Base-by-base conservation (phyloP, 2,113 vertebrate species). In the Brachionichthys hirsutus region DNA sequence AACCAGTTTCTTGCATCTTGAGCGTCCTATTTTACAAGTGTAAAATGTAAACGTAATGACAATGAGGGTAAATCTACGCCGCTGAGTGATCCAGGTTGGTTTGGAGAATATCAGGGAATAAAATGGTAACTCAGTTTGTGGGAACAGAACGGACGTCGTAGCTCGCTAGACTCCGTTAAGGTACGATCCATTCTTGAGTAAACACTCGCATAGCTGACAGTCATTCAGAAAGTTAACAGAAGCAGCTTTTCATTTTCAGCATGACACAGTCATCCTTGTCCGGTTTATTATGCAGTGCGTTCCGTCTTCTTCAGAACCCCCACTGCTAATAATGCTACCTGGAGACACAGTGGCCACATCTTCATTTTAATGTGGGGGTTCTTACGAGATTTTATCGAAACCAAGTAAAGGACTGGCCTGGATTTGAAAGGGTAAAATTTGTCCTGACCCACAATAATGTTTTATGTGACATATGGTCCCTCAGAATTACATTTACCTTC, bases 281-380 rank as follows among this genome's bases (percentile, higher is more conserved):
- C 38, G 30, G 10, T 51, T 80, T 59, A 59, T 59, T 54, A 58
- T 68, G 55, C 62, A 17, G 15, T 16, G 12, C 20, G 6, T 67
- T 77, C 47, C 9, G 15, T 77, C 77, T 73, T 58, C 54, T 38
- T 16, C 45, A 64, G 62, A 76, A 62, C 51, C 38, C 57, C 62
- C 10, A 8, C 49, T 45, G 75, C 54, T 85, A 67, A 86, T 75
- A 78, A 82, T 43, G 22, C 60, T 71, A 51, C 63, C 83, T 80
- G 81, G 73, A 76, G 75, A 89, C 72, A 78, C 80, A 84, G 73
- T 76, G 65, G 73, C 60, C 58, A 17, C 52, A 64, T 52, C 71
- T 56, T 56, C 47, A 43, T 81, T 81, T 83, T 84, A 84, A 82
- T 82, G 24, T 30, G 24, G 4, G 4, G 8, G 24, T 30, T 30